Conservation (phyloP, 2,888 invertebrate genomes). For the Agriopis marginaria region DNA sequence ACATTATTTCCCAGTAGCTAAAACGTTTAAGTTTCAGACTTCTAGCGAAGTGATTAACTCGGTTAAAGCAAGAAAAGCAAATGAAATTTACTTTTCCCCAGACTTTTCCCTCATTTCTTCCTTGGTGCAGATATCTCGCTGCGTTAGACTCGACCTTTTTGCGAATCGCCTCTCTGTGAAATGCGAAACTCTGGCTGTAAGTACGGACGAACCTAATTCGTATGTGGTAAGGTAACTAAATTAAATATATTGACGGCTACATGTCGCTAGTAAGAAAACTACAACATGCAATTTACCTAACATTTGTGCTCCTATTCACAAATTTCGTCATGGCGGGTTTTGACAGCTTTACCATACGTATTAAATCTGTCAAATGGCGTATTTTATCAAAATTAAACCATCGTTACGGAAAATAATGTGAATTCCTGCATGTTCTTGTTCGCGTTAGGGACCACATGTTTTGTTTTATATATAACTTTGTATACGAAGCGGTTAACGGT, state of each 20-base stretch:
- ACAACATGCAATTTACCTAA: too few relatives aligned
- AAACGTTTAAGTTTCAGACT: conserved; percentile 56
- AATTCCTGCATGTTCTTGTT: too few relatives aligned
- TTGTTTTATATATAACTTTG: too few relatives aligned
- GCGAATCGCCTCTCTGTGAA: conserved; percentile 23
- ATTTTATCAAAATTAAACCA: too few relatives aligned
- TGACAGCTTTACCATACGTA: too few relatives aligned
- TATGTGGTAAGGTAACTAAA: conserved; percentile 14
- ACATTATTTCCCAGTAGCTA: conserved; percentile 52
- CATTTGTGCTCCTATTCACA: too few relatives aligned
- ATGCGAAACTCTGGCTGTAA: conserved; percentile 16
- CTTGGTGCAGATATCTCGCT: conserved; percentile 39
- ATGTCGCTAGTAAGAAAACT: too few relatives aligned
- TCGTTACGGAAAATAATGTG: too few relatives aligned
- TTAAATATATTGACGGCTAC: conserved; percentile 22
- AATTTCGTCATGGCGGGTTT: too few relatives aligned
- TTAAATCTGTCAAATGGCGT: too few relatives aligned
- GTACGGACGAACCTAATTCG: conserved; percentile 8
- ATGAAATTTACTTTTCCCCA: conserved; percentile 34
- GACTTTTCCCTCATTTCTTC: conserved; percentile 24
- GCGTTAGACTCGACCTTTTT: conserved; percentile 39
- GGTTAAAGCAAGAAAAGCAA: conserved; percentile 44
- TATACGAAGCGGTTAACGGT: too few relatives aligned
- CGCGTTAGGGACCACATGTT: too few relatives aligned
- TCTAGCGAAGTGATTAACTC: conserved; percentile 62